Evolutionary conservation across 2,113 vertebrate genomes (phyloP).

Genomic region (Falco punctatus): DNA sequence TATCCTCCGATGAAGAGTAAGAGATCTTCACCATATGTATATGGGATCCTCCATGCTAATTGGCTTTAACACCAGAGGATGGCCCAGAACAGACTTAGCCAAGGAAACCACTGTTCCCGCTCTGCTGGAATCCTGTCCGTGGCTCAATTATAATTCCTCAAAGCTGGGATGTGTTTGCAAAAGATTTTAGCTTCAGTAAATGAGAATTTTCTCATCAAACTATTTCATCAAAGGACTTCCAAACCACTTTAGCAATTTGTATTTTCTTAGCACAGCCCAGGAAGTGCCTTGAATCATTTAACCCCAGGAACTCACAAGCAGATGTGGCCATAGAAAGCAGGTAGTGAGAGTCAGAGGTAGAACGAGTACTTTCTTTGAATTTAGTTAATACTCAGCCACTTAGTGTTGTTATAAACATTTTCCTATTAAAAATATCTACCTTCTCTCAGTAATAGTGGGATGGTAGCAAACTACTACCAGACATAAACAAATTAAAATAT

Average conservation of each 20-base stretch:
- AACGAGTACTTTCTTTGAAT: not conserved
- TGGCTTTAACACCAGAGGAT: not conserved
- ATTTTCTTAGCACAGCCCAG: not conserved
- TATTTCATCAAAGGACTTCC: not conserved
- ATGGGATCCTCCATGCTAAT: not conserved
- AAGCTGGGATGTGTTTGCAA: not conserved
- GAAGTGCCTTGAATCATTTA: not conserved
- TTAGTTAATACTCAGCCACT: not conserved
- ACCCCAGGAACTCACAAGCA: not conserved
- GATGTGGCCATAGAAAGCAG: not conserved
- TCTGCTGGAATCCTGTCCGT: not conserved
- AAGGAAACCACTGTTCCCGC: not conserved
- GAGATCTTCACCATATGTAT: not conserved
- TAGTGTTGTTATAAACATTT: not conserved
- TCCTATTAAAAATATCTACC: not conserved
- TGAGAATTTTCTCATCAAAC: not conserved
- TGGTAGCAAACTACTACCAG: not conserved
- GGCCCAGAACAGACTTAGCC: not conserved
- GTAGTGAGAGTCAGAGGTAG: not conserved
- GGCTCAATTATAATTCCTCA: not conserved
- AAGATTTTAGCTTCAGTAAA: not conserved
- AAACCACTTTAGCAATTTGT: not conserved
- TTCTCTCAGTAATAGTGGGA: not conserved
- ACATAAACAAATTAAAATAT: not conserved
- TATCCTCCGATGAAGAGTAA: not conserved